Conservation (phyloP, 92 coral and sea anemone species). For the Palythoa grandiflora region DNA sequence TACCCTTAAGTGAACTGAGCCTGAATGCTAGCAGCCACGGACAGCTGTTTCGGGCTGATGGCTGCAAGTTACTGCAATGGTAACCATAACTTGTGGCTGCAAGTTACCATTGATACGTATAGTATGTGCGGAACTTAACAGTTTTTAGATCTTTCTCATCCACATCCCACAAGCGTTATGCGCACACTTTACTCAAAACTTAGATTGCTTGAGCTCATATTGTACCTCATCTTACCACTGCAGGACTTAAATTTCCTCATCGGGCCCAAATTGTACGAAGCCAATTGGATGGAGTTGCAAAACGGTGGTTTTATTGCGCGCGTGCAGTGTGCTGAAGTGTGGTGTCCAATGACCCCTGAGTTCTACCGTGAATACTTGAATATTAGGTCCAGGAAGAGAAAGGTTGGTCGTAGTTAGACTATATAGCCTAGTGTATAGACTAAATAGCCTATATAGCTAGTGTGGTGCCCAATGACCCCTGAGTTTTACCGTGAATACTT, state of each 20-base stretch:
- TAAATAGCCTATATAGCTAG: conserved; percentile 27
- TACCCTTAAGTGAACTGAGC: too few relatives aligned
- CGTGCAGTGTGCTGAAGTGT: conserved; percentile 99
- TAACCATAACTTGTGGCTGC: too few relatives aligned
- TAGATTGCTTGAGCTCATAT: background rate
- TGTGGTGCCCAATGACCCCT: conserved; percentile 99
- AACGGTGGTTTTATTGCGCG: conserved; percentile 96
- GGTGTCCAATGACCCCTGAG: conserved; percentile 99
- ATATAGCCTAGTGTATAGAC: too few relatives aligned
- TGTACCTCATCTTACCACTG: background rate
- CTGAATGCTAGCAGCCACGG: too few relatives aligned
- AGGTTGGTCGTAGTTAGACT: conserved; percentile 55
- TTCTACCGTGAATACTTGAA: conserved; percentile 95
- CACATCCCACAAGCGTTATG: too few relatives aligned
- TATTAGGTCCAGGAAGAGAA: conserved; percentile 86
- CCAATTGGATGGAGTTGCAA: conserved; percentile 99
- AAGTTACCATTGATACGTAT: too few relatives aligned
- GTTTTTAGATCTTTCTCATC: too few relatives aligned
- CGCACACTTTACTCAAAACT: background rate
- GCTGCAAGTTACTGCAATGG: too few relatives aligned
- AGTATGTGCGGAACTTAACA: too few relatives aligned
- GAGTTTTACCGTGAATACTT: conserved; percentile 97
- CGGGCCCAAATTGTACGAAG: conserved; percentile 98
- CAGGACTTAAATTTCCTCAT: conserved; percentile 95
- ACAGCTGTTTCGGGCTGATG: too few relatives aligned